Evolutionary conservation across 2,113 vertebrate species (phyloP), one percentile per base, ranked within the genome.

Genomic region (Herpailurus yagouaroundi): DNA sequence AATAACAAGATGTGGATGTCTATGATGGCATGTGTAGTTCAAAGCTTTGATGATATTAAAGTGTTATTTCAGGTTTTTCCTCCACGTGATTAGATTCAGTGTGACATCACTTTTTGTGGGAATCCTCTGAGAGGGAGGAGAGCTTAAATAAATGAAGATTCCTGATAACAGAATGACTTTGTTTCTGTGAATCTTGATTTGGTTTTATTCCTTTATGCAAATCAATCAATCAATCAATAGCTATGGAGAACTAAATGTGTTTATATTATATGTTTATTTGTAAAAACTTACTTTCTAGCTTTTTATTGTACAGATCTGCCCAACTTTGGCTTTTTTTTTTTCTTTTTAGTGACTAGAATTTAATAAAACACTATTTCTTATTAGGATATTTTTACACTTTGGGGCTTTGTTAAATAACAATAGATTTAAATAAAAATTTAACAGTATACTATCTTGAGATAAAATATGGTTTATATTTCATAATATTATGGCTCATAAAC

Each of bases 71-170:
- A 93, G 92, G 38, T n/a, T 80, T 14, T 6, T 50, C 7, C 73
- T 64, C 64, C 93, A 45, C 87, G 91, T 96, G 57, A 76, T 95
- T 96, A 73, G 64, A 91, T 88, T 97, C 83, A 94, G 55, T 64
- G 38, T 82, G 64, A 68, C 57, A 68, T 93, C 18, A 15, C 48
- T 83, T 69, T 96, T 96, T 95, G 66, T 97, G 83, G 48, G 86
- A 91, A 86, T 76, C 31, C 69, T 89, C 82, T 57, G 92, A 66
- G 64, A 77, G 71, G 1, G 14, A 38, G 19, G 55, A 74, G 88
- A 82, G 21, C 25, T 60, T 94, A 88, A 50, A n/a, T 89, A 52
- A 93, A 48, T 93, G 27, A 94, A 91, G 19, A 91, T 85, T 97
- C 45, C 52, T 91, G 77, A 55, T 87, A 74, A 27, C 89, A 63